A percentile compares a stretch with the other conserved stretches of the same genome.
Evolutionary conservation across 2,888 invertebrate genomes (phyloP).

Genomic region (Scotopteryx bipunctaria): DNA sequence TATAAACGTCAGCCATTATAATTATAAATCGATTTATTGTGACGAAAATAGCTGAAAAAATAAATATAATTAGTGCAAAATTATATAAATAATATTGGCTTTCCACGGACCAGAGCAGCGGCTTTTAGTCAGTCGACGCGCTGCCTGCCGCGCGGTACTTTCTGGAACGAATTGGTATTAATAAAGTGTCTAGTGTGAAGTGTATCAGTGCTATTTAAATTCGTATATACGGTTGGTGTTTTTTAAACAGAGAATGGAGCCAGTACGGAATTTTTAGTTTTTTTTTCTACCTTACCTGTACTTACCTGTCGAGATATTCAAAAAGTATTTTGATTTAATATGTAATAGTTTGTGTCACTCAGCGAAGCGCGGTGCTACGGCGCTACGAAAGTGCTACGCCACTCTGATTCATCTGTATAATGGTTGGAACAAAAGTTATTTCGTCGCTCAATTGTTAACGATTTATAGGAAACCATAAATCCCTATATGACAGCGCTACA

Average conservation of each 20-base stretch:
- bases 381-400: constrained; percentile 59
- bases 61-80: constrained; percentile 70
- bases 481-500: too few species aligned
- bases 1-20: constrained; percentile 38
- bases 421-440: too few species aligned
- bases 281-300: constrained; percentile 7
- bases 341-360: constrained; percentile 39
- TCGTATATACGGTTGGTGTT: constrained; percentile 68
- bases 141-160: constrained; percentile 62
- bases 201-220: constrained; percentile 64
- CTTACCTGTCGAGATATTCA: neutral
- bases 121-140: constrained; percentile 62
- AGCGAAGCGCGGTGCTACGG: constrained; percentile 36
- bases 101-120: constrained; percentile 43
- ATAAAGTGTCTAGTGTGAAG: constrained; percentile 67
- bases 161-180: constrained; percentile 54
- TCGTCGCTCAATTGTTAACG: too few species aligned
- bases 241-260: constrained; percentile 58
- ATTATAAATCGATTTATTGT: constrained; percentile 48
- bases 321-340: neutral
- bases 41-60: constrained; percentile 53
- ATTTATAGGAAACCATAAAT: too few species aligned
- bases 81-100: constrained; percentile 65
- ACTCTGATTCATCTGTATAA: constrained; percentile 29
- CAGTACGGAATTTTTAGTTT: constrained; percentile 63